These are phyloP conservation scores for Heterodera carotae DNA, from an alignment of 1,140 invertebrate species.

Conservation along the genomic window DNA sequence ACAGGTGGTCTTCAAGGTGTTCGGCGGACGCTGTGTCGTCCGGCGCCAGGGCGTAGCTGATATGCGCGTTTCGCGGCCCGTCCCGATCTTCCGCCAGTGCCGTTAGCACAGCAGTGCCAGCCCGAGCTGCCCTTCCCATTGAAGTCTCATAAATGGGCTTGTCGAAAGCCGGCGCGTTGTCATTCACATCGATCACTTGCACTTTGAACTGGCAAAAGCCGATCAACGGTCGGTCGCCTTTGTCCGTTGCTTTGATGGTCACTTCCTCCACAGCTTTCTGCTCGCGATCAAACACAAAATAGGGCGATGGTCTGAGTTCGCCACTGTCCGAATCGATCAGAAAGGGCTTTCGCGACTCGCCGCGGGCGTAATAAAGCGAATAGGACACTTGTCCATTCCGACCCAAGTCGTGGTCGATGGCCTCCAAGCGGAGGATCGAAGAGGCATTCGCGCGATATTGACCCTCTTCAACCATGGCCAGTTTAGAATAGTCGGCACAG, in stretches of 20 bases:
- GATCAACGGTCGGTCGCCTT: conserved; percentile 60
- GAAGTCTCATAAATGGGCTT: conserved; percentile 58
- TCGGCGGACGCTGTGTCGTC: conserved; percentile 51
- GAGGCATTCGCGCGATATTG: conserved; percentile 42
- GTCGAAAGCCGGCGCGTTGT: conserved; percentile 60
- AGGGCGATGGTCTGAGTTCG: conserved; percentile 55
- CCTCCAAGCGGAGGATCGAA: conserved; percentile 46
- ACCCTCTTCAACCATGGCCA: conserved; percentile 56
- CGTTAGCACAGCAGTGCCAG: conserved; percentile 54
- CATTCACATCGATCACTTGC: conserved; percentile 57
- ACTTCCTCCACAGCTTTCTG: conserved; percentile 55
- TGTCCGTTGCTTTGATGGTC: conserved; percentile 62
- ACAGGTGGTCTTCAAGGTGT: conserved; percentile 45
- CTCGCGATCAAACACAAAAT: conserved; percentile 62
- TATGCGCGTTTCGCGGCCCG: conserved; percentile 55
- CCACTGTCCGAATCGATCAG: conserved; percentile 58
- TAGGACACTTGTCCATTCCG: conserved; percentile 61
- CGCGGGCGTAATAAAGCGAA: conserved; percentile 58
- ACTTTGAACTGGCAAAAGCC: conserved; percentile 64
- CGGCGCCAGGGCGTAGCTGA: conserved; percentile 52
- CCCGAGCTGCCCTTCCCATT: conserved; percentile 23
- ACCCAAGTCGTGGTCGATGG: conserved; percentile 56
- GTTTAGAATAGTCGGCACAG: conserved; percentile 49
- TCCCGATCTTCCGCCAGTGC: conserved; percentile 59
- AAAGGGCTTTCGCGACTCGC: conserved; percentile 60